These are phyloP conservation scores for Australoheros scitulus DNA, from an alignment of 2,113 vertebrate species.

Conservation along the genomic window DNA sequence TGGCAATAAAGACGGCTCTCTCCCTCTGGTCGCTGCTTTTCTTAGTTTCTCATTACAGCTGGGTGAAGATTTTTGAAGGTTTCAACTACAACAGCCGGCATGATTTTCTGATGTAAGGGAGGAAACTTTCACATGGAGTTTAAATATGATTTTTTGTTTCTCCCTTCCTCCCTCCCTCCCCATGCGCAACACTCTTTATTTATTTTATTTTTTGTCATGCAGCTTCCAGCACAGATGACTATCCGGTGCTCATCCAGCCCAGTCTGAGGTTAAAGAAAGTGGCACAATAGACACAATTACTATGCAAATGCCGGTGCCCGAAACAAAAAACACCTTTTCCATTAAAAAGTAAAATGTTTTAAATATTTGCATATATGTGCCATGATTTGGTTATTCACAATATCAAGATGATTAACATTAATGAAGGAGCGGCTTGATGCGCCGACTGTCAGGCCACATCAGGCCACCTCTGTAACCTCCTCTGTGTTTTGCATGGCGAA, in stretches of 20 bases:
- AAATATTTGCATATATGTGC: constrained; percentile 74
- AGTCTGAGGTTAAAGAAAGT: constrained; percentile 34
- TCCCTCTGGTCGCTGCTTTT: constrained; percentile 50
- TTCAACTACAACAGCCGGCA: constrained; percentile 35
- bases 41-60: constrained; percentile 73
- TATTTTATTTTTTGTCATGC: not conserved
- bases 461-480: constrained; percentile 61
- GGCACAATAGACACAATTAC: constrained; percentile 48
- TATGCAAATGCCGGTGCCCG: constrained; percentile 55
- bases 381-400: constrained; percentile 59
- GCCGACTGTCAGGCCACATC: constrained; percentile 73
- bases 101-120: constrained; percentile 35
- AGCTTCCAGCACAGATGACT: not conserved
- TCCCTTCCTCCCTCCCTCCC: too few species aligned
- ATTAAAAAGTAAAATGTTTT: constrained; percentile 73
- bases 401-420: constrained; percentile 76
- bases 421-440: constrained; percentile 72
- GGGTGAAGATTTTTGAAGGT: constrained; percentile 52
- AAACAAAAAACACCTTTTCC: constrained; percentile 66
- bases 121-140: constrained; percentile 48
- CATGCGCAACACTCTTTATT: not conserved
- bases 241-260: constrained; percentile 14
- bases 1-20: constrained; percentile 76
- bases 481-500: constrained; percentile 60
- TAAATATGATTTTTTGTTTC: constrained; percentile 3